Conservation (phyloP, 2,113 vertebrate species). For the Hippocampus zosterae region DNA sequence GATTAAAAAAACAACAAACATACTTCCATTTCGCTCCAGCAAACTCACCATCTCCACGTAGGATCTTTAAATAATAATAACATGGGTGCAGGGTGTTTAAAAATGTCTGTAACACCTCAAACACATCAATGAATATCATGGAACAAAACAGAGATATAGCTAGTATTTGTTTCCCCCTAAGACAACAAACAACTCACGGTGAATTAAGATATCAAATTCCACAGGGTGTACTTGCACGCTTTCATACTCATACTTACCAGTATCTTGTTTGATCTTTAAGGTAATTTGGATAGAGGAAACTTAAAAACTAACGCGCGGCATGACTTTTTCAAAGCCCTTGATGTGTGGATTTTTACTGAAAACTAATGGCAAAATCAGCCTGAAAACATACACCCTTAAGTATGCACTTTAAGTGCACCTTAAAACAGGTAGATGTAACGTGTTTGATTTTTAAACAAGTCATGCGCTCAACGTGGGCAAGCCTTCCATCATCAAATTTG, state of each 20-base stretch:
- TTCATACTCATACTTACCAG: slow-evolving; percentile 1
- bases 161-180: background rate
- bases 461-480: background rate
- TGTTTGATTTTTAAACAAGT: background rate
- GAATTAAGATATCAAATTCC: slow-evolving; percentile 2
- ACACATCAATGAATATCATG: slow-evolving; percentile 2
- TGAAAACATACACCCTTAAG: background rate
- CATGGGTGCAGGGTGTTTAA: background rate
- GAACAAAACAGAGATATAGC: background rate
- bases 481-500: background rate
- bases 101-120: slow-evolving; percentile 4
- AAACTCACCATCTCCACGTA: slow-evolving; percentile 6
- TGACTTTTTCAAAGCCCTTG: slow-evolving; percentile 23
- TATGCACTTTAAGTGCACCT: background rate
- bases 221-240: slow-evolving; percentile 9
- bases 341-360: slow-evolving; percentile 11
- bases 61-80: slow-evolving; percentile 5
- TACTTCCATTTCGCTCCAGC: slow-evolving; percentile 26
- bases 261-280: slow-evolving; percentile 12
- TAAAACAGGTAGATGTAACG: background rate
- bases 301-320: slow-evolving; percentile 2
- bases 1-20: slow-evolving; percentile 29
- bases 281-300: background rate
- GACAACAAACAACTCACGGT: background rate
- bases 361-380: slow-evolving; percentile 23